Evolutionary conservation across 2,797 vertebrate species (phyloP).

Genomic region (Hirundo rustica): DNA sequence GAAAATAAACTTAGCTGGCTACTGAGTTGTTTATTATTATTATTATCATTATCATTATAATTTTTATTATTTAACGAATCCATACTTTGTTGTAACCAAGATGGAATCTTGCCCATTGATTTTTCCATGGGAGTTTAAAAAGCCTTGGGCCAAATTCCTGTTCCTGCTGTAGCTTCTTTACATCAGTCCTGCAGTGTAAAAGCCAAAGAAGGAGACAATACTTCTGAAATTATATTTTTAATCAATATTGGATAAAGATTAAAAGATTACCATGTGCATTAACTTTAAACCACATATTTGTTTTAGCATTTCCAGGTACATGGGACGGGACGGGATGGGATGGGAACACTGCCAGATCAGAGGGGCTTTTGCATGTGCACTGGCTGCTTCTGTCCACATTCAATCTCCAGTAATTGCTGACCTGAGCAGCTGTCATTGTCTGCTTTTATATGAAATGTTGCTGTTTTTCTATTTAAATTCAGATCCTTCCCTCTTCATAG

Average conservation of each 20-base stretch:
- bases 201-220: neutral
- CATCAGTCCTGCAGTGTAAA: rapidly evolving
- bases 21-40: neutral
- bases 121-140: neutral
- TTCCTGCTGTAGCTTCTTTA: neutral
- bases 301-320: rapidly evolving
- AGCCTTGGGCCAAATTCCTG: neutral
- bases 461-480: neutral
- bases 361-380: neutral
- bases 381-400: neutral
- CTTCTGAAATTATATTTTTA: neutral
- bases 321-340: neutral
- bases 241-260: neutral
- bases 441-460: neutral
- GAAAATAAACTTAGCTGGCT: neutral
- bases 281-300: neutral
- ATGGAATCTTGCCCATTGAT: neutral
- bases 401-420: neutral
- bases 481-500: neutral
- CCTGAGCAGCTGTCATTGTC: neutral
- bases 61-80: neutral
- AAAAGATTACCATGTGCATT: neutral
- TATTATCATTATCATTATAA: too few relatives aligned
- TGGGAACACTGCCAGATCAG: neutral
- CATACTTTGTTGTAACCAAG: neutral